phyloP scores from a whole-genome alignment of 1,140 invertebrate genomes.

The Tetragonula clypearis region DNA sequence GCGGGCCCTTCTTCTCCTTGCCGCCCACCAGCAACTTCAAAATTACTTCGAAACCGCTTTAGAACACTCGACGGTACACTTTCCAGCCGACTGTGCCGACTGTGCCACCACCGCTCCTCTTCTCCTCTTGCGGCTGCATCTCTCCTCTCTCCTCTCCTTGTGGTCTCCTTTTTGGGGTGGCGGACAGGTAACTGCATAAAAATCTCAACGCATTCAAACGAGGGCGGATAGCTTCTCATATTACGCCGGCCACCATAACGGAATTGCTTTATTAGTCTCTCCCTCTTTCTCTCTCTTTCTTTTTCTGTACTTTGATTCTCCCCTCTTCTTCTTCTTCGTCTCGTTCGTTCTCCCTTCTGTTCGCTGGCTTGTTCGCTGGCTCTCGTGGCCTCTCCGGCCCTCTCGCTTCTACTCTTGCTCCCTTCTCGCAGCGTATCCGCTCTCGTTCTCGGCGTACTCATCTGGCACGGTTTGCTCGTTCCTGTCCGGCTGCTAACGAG shows the following conservation, averaged over 20 bases:
- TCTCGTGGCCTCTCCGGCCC: constrained; percentile 52
- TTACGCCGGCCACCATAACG: constrained; percentile 78
- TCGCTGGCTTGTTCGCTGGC: constrained; percentile 24
- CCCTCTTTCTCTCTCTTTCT: neutral
- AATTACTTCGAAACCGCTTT: constrained; percentile 61
- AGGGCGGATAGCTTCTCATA: constrained; percentile 79
- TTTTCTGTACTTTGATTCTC: neutral
- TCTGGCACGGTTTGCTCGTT: constrained; percentile 57
- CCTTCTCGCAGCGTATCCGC: neutral
- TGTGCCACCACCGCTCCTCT: neutral
- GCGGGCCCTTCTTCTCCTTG: neutral
- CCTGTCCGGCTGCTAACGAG: constrained; percentile 77
- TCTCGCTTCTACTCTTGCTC: constrained; percentile 51
- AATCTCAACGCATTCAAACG: constrained; percentile 64
- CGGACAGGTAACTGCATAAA: constrained; percentile 68
- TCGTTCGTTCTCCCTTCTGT: neutral
- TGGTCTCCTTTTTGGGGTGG: constrained; percentile 34
- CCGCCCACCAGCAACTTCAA: constrained; percentile 36
- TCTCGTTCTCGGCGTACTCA: constrained; percentile 31
- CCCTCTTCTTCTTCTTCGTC: neutral
- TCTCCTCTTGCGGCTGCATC: constrained; percentile 3
- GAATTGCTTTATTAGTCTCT: constrained; percentile 81
- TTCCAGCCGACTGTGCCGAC: constrained; percentile 47
- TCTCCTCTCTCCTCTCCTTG: neutral
- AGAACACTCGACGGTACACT: constrained; percentile 53